Percentiles rank a stretch among this genome's conserved stretches.
Conservation (phyloP, 2,113 vertebrate species). For the Myocastor coypus region DNA sequence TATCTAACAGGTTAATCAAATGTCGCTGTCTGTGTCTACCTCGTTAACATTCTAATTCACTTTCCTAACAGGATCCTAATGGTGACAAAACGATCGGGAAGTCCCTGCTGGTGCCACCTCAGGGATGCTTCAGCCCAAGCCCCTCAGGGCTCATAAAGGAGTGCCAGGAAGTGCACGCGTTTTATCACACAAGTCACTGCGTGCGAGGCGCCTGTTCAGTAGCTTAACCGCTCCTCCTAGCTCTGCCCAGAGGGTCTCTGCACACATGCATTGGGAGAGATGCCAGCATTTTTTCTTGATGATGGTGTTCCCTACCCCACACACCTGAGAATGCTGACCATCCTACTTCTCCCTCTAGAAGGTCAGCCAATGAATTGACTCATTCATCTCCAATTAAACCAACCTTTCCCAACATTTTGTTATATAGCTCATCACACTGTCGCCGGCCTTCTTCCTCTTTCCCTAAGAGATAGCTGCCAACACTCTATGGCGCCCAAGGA, state of each 20-base stretch:
- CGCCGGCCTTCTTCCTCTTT: not conserved
- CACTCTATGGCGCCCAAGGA: accelerated
- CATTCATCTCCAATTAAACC: not conserved
- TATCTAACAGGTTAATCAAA: not conserved
- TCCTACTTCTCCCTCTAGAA: not conserved
- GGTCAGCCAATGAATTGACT: not conserved
- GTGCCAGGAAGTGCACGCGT: not conserved
- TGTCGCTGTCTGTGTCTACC: not conserved
- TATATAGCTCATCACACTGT: not conserved
- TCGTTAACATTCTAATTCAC: conserved; percentile 21
- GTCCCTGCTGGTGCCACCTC: not conserved
- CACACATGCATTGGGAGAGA: not conserved
- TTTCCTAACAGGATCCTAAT: not conserved
- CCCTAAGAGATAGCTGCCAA: not conserved
- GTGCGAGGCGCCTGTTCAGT: not conserved
- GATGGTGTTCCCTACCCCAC: not conserved
- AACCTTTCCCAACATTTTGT: not conserved
- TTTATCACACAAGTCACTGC: not conserved
- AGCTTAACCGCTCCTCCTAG: not conserved
- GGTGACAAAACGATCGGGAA: not conserved
- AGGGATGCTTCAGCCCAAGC: not conserved
- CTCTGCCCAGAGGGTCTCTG: not conserved
- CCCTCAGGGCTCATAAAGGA: not conserved
- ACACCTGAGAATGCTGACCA: not conserved
- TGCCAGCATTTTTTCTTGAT: too few relatives aligned